These are phyloP conservation scores for Falcunculus frontatus DNA, from an alignment of 2,113 vertebrate species.

Conservation along the genomic window DNA sequence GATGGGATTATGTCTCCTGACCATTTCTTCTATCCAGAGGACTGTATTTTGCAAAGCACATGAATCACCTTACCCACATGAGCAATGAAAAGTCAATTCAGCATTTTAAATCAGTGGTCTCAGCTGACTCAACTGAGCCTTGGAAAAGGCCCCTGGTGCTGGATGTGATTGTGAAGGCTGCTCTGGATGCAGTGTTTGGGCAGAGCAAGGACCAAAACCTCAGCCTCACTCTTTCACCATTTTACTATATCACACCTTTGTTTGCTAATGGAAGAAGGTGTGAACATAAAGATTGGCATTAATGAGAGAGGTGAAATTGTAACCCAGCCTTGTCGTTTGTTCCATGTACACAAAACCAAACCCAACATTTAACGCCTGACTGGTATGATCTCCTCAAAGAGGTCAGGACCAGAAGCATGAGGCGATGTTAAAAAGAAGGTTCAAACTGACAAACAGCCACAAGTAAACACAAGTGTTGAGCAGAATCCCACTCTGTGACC, in stretches of 20 bases:
- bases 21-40: neutral
- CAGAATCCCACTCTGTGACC: neutral
- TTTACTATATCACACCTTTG: neutral
- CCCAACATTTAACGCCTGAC: neutral
- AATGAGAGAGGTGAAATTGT: neutral
- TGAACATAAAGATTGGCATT: neutral
- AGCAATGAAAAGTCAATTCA: neutral
- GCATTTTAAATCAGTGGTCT: neutral
- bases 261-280: neutral
- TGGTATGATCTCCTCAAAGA: neutral
- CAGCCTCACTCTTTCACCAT: neutral
- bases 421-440: neutral
- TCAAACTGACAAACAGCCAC: neutral
- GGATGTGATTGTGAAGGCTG: neutral
- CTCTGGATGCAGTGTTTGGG: neutral
- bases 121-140: neutral
- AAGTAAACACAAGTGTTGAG: neutral
- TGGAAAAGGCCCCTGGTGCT: neutral
- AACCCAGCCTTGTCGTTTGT: neutral
- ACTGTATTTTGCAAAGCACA: neutral
- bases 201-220: neutral
- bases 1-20: constrained; percentile 31
- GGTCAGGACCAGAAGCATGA: neutral
- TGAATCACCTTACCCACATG: neutral
- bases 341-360: neutral